Evolutionary conservation across 1,140 invertebrate genomes (phyloP).

Genomic region (Vanessa tameamea): DNA sequence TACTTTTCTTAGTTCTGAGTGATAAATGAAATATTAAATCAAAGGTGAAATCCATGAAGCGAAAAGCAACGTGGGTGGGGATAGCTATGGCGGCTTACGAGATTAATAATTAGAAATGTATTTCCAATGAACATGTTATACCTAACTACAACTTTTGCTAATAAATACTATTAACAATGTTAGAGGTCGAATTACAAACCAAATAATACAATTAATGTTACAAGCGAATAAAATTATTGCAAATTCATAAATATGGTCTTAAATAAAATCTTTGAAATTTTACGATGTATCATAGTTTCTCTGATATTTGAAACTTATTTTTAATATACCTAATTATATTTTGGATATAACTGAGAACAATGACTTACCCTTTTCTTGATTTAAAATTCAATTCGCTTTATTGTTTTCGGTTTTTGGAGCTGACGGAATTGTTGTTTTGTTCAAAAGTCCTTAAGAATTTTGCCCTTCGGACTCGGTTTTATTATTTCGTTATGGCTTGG

Average conservation of each 20-base stretch:
- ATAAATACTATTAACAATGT: no score
- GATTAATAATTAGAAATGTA: no score
- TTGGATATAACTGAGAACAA: neutral
- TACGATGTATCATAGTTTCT: neutral
- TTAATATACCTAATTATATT: neutral
- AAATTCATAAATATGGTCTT: neutral
- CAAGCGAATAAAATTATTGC: neutral
- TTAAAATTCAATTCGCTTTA: neutral
- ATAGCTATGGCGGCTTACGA: no score
- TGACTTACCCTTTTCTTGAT: neutral
- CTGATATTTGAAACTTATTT: neutral
- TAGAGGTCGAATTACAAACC: no score
- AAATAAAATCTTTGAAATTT: neutral
- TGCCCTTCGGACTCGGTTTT: neutral
- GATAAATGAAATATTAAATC: no score
- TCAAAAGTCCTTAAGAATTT: neutral
- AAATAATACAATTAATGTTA: no score
- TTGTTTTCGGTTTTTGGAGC: slow-evolving; percentile 1
- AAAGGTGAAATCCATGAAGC: no score
- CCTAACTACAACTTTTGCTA: no score
- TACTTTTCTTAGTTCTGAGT: no score
- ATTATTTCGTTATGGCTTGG: neutral
- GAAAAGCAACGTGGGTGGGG: no score
- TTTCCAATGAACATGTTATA: no score
- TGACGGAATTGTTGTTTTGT: slow-evolving; percentile 7